A percentile compares a stretch with the other conserved stretches of the same genome.
These are phyloP conservation scores for Actenoides lindsayi DNA, from an alignment of 2,113 vertebrate genomes.

Conservation along the genomic window DNA sequence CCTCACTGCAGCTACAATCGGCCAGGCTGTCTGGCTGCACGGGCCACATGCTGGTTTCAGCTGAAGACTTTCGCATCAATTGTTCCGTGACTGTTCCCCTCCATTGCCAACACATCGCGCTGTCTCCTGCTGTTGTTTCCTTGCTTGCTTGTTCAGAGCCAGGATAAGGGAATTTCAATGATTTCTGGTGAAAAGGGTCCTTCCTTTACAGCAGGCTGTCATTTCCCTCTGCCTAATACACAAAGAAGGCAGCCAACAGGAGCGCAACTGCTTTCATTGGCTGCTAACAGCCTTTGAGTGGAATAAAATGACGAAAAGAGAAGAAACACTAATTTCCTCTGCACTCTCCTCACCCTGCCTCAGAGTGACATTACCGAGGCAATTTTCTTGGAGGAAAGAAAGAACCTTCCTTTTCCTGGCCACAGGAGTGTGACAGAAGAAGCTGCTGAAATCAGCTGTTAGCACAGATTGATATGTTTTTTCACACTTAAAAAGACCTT, in stretches of 20 bases:
- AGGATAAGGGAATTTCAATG: constrained; percentile 51
- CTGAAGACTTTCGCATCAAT: constrained; percentile 35
- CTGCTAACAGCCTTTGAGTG: constrained; percentile 15
- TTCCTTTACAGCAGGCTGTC: constrained; percentile 47
- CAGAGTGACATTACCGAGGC: not conserved
- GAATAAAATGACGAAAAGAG: constrained; percentile 5
- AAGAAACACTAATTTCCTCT: constrained; percentile 40
- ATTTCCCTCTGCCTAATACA: constrained; percentile 25
- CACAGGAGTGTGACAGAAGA: not conserved
- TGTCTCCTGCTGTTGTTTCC: constrained; percentile 47
- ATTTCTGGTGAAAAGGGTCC: constrained; percentile 42
- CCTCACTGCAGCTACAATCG: not conserved
- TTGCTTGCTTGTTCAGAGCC: constrained; percentile 5
- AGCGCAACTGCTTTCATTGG: constrained; percentile 27
- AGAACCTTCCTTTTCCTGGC: not conserved
- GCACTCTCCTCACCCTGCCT: not conserved
- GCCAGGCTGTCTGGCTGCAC: not conserved
- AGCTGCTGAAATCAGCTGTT: constrained; percentile 25
- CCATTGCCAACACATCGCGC: not conserved
- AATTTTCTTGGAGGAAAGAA: constrained; percentile 25
- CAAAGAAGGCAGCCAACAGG: constrained; percentile 47
- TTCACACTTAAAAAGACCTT: not conserved
- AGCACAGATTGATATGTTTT: not conserved
- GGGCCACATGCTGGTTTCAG: constrained; percentile 32
- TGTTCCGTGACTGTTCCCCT: not conserved